Base-by-base conservation (phyloP, 1,140 invertebrate genomes). In the Dufourea novaeangliae region DNA sequence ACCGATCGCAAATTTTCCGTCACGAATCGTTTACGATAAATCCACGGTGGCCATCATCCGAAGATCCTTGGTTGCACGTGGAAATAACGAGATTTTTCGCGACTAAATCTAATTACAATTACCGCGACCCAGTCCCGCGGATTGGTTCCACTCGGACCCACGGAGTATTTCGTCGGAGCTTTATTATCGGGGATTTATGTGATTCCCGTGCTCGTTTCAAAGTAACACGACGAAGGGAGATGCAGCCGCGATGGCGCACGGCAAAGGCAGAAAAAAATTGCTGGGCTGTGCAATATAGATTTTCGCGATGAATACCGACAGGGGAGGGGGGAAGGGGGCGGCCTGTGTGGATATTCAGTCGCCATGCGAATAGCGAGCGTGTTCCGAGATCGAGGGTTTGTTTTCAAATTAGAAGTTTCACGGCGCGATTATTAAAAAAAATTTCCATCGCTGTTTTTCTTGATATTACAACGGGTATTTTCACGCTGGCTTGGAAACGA, bases 341-440 rank as follows among this genome's bases (percentile, higher is more conserved):
- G 52, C 17, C 54, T 39, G 64, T 69, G 73, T n/a, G n/a, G n/a
- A 76, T 76, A 34, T 69, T 76, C 66, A 76, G 64, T 59, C 66
- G 73, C 41, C 54, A 10, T 69, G 57, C 52, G 73, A 69, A 46
- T 27, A 57, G 73, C 41, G n/a, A 22, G 32, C 25, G 34, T n/a
- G n/a, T n/a, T n/a, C n/a, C 37, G 22, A 6, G 61, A 44, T 27
- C 63, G 64, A 76, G 73, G n/a, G n/a, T 66, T 76, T 76, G 73
- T 76, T 76, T 76, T 69, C 73, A 76, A 76, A 76, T 76, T 76
- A 76, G 64, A 76, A 76, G 41, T 76, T 76, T 59, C 73, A 17
- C 46, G 41, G 54, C 39, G 37, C 54, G 54, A 76, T 66, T 69
- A 54, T 76, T 76, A 76, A 59, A 69, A 76, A 69, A 76, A 76